A percentile compares a stretch with the other conserved stretches of the same genome.
Conservation (phyloP, 2,797 vertebrate genomes). For the Fratercula arctica region DNA sequence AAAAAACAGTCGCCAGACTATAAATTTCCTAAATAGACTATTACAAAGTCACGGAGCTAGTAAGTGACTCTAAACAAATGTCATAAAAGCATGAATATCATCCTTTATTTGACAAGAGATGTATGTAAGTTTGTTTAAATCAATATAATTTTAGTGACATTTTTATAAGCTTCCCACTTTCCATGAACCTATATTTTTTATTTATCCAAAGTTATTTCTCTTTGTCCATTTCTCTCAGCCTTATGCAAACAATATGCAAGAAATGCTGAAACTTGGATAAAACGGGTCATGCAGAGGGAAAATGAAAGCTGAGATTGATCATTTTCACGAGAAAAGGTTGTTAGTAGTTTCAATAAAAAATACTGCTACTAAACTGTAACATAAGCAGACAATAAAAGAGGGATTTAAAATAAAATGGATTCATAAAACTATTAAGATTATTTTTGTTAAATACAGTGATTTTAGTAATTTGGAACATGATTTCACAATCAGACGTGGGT, state of each 20-base stretch:
- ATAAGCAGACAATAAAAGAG: constrained; percentile 74
- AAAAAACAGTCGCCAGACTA: constrained; percentile 77
- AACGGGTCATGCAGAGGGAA: constrained; percentile 77
- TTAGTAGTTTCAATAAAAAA: constrained; percentile 70
- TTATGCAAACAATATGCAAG: constrained; percentile 81
- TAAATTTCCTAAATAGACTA: constrained; percentile 77
- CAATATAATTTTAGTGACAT: constrained; percentile 75
- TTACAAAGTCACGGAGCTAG: constrained; percentile 77
- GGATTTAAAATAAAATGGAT: constrained; percentile 73
- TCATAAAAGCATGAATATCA: constrained; percentile 74
- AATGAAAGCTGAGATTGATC: constrained; percentile 73
- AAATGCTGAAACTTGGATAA: constrained; percentile 79
- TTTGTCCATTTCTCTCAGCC: constrained; percentile 79
- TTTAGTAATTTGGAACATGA: constrained; percentile 72
- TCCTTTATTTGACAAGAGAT: constrained; percentile 75
- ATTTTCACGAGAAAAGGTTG: constrained; percentile 67
- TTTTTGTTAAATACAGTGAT: constrained; percentile 74
- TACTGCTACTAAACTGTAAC: constrained; percentile 72
- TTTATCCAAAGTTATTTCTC: constrained; percentile 77
- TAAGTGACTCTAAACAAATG: constrained; percentile 83
- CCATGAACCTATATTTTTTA: constrained; percentile 73
- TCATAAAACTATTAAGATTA: constrained; percentile 75
- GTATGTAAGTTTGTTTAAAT: constrained; percentile 80
- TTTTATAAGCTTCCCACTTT: constrained; percentile 77
- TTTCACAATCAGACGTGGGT: constrained; percentile 59